These are phyloP conservation scores for Theristus sp. DNA, from an alignment of 2,888 invertebrate species.

Conservation along the genomic window DNA sequence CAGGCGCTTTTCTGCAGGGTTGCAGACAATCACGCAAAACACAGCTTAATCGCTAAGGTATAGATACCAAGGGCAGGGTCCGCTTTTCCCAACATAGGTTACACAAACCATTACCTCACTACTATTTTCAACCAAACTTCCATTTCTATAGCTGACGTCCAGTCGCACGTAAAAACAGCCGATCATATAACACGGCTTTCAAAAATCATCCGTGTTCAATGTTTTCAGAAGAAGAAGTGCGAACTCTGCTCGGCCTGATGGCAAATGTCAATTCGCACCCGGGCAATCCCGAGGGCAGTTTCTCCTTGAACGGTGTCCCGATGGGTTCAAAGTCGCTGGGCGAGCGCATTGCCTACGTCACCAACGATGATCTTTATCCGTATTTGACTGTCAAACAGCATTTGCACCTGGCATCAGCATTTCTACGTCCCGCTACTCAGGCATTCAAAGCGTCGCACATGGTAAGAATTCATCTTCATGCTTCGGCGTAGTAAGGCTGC, in stretches of 20 bases:
- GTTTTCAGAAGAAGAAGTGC: slow-evolving; percentile 52
- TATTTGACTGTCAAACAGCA: slow-evolving; percentile 77
- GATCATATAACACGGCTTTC: too few relatives aligned
- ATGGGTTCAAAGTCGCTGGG: slow-evolving; percentile 47
- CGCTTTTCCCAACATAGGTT: too few relatives aligned
- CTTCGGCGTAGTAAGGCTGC: not conserved
- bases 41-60: too few relatives aligned
- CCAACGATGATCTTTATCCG: slow-evolving; percentile 56
- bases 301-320: slow-evolving; percentile 66
- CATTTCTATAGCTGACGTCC: too few relatives aligned
- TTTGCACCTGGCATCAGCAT: slow-evolving; percentile 49
- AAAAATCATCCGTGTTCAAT: not conserved
- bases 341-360: slow-evolving; percentile 53
- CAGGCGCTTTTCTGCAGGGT: not conserved
- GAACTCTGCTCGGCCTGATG: slow-evolving; percentile 60
- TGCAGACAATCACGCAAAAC: too few relatives aligned
- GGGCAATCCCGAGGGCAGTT: slow-evolving; percentile 48
- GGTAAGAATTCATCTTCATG: slow-evolving; percentile 1
- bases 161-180: too few relatives aligned
- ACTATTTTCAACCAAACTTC: too few relatives aligned
- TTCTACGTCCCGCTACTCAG: slow-evolving; percentile 12
- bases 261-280: slow-evolving; percentile 48
- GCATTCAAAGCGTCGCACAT: slow-evolving; percentile 11
- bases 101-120: not conserved
- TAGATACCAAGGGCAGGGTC: too few relatives aligned